These are phyloP conservation scores for Muscicapa adusta DNA, from an alignment of 2,113 vertebrate species.

Conservation along the genomic window DNA sequence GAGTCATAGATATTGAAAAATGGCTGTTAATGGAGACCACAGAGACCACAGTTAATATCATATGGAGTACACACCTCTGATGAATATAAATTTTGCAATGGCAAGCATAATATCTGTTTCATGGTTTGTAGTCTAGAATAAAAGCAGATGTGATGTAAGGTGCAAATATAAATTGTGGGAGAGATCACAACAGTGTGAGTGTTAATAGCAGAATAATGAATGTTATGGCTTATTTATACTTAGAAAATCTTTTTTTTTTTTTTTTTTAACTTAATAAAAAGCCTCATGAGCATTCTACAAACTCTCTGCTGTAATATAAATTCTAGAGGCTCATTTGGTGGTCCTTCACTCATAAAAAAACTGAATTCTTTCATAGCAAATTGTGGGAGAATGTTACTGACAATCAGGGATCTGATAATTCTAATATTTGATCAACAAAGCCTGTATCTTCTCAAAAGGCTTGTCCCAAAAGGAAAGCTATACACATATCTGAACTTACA, in stretches of 20 bases:
- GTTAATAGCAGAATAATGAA: background rate
- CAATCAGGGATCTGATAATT: background rate
- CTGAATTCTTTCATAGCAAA: background rate
- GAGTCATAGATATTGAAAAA: background rate
- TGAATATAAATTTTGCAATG: background rate
- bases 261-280: background rate
- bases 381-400: background rate
- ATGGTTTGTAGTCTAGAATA: background rate
- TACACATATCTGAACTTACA: background rate
- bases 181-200: background rate
- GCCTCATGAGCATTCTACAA: background rate
- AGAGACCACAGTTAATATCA: background rate
- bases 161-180: background rate
- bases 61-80: rapidly evolving
- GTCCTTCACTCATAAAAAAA: background rate
- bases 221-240: background rate
- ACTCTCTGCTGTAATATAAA: background rate
- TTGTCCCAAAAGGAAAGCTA: background rate
- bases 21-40: background rate
- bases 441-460: background rate
- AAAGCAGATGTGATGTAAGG: background rate
- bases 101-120: background rate
- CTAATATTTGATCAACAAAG: background rate
- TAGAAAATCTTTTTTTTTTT: rapidly evolving
- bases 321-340: background rate